phyloP scores from a whole-genome alignment of 2,888 invertebrate genomes.

The Marasmarcha lunaedactyla region DNA sequence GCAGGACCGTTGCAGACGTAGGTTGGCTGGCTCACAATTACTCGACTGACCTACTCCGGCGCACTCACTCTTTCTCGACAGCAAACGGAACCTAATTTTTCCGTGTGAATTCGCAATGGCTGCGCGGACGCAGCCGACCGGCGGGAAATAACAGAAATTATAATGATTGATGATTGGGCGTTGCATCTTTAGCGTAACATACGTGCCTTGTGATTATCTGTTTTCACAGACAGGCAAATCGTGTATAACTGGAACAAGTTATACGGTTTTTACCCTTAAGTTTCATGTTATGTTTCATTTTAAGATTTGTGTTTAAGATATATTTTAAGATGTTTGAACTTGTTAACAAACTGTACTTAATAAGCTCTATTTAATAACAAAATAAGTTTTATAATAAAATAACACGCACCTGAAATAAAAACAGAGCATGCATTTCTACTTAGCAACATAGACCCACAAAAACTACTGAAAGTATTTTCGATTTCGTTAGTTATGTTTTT shows the following conservation, averaged over 20 bases:
- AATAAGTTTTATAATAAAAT: no score
- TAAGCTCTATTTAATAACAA: no score
- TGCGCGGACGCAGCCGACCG: neutral
- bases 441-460: no score
- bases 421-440: no score
- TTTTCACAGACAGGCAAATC: slow-evolving; percentile 1
- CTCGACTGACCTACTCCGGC: slow-evolving; percentile 69
- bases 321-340: no score
- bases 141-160: slow-evolving; percentile 49
- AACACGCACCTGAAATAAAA: no score
- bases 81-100: slow-evolving; percentile 68
- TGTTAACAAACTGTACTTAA: no score
- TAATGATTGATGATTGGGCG: slow-evolving; percentile 25
- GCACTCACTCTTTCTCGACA: slow-evolving; percentile 70
- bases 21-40: slow-evolving; percentile 57
- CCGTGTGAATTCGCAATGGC: slow-evolving; percentile 53
- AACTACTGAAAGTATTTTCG: slow-evolving; percentile 3
- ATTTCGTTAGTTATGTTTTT: neutral
- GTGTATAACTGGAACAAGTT: no score
- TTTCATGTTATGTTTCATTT: neutral
- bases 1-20: slow-evolving; percentile 37
- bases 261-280: no score
- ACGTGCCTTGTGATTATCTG: slow-evolving; percentile 2
- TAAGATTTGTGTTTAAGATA: no score
- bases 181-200: slow-evolving; percentile 9